Conservation (phyloP, 1,140 invertebrate species). For the Psilanteris sp. region DNA sequence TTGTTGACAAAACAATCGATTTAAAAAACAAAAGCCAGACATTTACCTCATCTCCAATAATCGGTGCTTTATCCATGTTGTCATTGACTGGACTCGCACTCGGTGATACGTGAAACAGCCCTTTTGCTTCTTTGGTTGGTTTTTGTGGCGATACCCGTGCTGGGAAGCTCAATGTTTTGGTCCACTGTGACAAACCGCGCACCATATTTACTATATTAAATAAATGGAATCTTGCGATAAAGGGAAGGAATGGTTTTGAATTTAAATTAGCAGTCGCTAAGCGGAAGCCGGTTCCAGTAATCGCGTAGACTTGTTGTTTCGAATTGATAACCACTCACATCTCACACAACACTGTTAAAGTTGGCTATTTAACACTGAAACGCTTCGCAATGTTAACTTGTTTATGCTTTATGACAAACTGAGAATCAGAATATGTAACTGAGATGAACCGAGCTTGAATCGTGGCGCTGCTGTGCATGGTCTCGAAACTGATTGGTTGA, state of each 20-base stretch:
- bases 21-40: background rate
- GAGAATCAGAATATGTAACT: conserved; percentile 16
- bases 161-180: conserved; percentile 92
- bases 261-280: conserved; percentile 25
- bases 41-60: conserved; percentile 76
- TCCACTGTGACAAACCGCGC: conserved; percentile 91
- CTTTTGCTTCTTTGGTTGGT: conserved; percentile 83
- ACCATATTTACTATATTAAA: conserved; percentile 84
- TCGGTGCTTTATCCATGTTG: conserved; percentile 77
- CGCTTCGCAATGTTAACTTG: conserved; percentile 2
- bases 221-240: no score
- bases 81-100: conserved; percentile 79
- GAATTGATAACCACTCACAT: conserved; percentile 35
- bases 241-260: conserved; percentile 12
- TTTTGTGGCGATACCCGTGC: conserved; percentile 88
- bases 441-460: conserved; percentile 23
- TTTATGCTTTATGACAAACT: conserved; percentile 43
- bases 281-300: conserved; percentile 43
- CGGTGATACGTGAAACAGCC: conserved; percentile 71
- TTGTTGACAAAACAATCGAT: no score
- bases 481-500: no score
- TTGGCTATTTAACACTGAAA: background rate
- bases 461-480: conserved; percentile 30
- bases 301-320: background rate
- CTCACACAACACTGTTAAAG: conserved; percentile 41